Conservation (phyloP, 2,888 invertebrate species). For the Melanargia galathea region DNA sequence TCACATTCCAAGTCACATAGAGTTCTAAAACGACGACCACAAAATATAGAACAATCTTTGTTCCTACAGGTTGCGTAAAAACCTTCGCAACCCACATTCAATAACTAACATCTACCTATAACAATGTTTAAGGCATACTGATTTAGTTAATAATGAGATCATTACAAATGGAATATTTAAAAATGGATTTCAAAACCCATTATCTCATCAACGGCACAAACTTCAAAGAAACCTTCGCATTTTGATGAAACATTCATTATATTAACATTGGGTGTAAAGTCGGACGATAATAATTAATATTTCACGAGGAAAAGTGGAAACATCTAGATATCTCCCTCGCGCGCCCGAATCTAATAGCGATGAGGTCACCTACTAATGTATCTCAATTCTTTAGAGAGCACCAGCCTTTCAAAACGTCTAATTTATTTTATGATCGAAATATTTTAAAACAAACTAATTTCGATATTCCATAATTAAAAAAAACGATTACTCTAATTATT, state of each 20-base stretch:
- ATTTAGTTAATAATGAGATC: slow-evolving; percentile 3
- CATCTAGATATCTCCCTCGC: not conserved
- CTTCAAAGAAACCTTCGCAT: not conserved
- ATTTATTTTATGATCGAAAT: no score
- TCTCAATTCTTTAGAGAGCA: no score
- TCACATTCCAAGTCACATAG: slow-evolving; percentile 11
- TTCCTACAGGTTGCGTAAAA: not conserved
- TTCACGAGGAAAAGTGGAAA: not conserved
- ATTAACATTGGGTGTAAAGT: not conserved
- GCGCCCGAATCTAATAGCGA: no score
- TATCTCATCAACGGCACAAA: not conserved
- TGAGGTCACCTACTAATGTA: no score
- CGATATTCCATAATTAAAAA: no score
- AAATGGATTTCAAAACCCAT: not conserved
- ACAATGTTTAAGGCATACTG: no score
- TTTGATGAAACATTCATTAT: not conserved
- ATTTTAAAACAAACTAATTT: no score
- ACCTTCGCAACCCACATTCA: not conserved
- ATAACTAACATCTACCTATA: not conserved
- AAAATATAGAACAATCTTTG: not conserved
- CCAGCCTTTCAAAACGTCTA: no score
- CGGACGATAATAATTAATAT: not conserved
- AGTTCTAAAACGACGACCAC: not conserved
- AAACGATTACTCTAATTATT: no score
- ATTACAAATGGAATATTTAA: slow-evolving; percentile 1